These are phyloP conservation scores for Synaphobranchus kaupii DNA, from an alignment of 2,797 vertebrate genomes.

Conservation along the genomic window DNA sequence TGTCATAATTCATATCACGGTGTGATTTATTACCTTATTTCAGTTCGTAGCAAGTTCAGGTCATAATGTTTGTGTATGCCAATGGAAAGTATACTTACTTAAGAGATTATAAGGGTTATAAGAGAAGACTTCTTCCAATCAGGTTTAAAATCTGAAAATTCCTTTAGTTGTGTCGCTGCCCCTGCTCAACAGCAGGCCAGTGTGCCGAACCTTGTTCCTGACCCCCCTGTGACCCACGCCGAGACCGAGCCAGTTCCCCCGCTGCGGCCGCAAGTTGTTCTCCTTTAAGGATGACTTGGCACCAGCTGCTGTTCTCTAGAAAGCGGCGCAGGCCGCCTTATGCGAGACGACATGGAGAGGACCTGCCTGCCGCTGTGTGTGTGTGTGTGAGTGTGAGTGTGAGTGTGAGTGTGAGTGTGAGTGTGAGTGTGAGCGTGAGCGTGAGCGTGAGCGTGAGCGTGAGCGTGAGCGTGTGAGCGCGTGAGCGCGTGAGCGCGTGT, in stretches of 20 bases:
- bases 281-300: constrained; percentile 41
- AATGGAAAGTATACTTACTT: not conserved
- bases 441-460: not conserved
- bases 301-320: constrained; percentile 40
- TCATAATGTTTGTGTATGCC: not conserved
- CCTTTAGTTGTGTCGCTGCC: not conserved
- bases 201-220: not conserved
- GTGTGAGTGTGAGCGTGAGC: not conserved
- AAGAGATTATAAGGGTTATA: not conserved
- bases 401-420: constrained; percentile 9
- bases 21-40: not conserved
- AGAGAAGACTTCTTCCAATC: not conserved
- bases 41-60: not conserved
- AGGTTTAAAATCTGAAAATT: not conserved
- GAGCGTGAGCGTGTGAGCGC: constrained; percentile 26
- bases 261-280: constrained; percentile 22
- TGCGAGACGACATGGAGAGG: constrained; percentile 19
- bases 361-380: constrained; percentile 30
- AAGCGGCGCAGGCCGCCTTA: constrained; percentile 4
- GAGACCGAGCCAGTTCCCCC: not conserved
- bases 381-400: constrained; percentile 24
- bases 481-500: constrained; percentile 25
- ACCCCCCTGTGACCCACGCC: constrained; percentile 5
- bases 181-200: not conserved
- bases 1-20: not conserved